Evolutionary conservation across 2,113 vertebrate species (phyloP).

Genomic region (Ammodytes marinus): DNA sequence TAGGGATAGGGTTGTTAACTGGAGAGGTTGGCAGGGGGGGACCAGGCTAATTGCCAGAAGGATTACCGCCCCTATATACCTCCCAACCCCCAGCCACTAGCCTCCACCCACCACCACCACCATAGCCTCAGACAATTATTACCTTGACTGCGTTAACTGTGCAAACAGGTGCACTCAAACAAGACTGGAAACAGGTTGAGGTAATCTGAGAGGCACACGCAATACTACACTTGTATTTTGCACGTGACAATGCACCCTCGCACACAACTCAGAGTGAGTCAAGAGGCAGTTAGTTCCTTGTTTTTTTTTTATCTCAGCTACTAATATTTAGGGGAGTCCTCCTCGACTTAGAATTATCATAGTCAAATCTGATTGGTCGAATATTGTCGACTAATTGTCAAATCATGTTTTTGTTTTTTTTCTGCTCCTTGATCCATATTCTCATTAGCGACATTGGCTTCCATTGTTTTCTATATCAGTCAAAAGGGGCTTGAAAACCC

Average conservation of each 20-base stretch:
- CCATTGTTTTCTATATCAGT: too few species aligned
- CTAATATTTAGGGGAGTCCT: neutral
- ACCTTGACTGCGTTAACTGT: constrained; percentile 94
- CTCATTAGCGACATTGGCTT: too few species aligned
- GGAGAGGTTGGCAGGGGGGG: constrained; percentile 78
- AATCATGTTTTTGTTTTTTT: too few species aligned
- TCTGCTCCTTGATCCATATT: too few species aligned
- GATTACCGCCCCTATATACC: constrained; percentile 87
- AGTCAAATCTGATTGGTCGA: too few species aligned
- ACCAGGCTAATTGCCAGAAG: constrained; percentile 89
- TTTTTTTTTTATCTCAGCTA: constrained; percentile 15
- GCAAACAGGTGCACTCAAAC: constrained; percentile 98
- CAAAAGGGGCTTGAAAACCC: too few species aligned
- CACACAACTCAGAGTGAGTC: constrained; percentile 27
- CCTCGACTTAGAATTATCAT: too few species aligned
- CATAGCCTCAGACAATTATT: constrained; percentile 85
- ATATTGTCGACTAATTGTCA: too few species aligned
- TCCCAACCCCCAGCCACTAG: neutral
- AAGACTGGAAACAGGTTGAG: constrained; percentile 88
- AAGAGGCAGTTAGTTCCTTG: neutral
- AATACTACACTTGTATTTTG: constrained; percentile 21
- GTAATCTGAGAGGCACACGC: constrained; percentile 84
- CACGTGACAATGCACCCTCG: constrained; percentile 53
- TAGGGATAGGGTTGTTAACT: constrained; percentile 96
- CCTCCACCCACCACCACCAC: constrained; percentile 49